Conservation (phyloP, 2,888 invertebrate genomes). For the Melanargia galathea region DNA sequence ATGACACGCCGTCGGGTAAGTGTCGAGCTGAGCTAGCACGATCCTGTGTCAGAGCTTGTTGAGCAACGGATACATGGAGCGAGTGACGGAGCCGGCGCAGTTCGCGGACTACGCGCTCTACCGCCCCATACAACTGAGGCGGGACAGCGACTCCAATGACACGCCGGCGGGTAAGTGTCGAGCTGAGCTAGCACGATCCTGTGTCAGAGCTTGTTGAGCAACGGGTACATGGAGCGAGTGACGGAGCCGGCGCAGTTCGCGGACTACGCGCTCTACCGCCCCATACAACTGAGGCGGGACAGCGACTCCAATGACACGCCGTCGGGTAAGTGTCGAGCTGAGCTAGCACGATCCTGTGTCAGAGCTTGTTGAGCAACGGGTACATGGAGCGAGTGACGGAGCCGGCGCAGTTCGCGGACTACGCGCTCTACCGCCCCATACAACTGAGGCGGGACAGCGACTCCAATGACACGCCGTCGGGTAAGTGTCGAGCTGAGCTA, state of each 20-base stretch:
- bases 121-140: conserved; percentile 56
- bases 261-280: conserved; percentile 80
- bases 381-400: conserved; percentile 87
- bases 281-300: conserved; percentile 59
- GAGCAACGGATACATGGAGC: conserved; percentile 88
- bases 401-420: conserved; percentile 82
- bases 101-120: conserved; percentile 85
- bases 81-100: conserved; percentile 82
- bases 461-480: conserved; percentile 9
- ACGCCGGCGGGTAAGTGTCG: conserved; percentile 29
- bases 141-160: conserved; percentile 35
- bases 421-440: conserved; percentile 81
- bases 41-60: conserved; percentile 90
- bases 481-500: conserved; percentile 62
- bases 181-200: conserved; percentile 77
- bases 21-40: conserved; percentile 81
- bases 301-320: conserved; percentile 12
- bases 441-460: conserved; percentile 41
- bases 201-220: conserved; percentile 49
- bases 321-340: conserved; percentile 34
- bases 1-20: conserved; percentile 20
- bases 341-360: conserved; percentile 89
- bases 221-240: conserved; percentile 86
- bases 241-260: conserved; percentile 60
- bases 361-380: conserved; percentile 88